Evolutionary conservation across 2,888 invertebrate species (phyloP).

Genomic region (Agonopterix heracliana): DNA sequence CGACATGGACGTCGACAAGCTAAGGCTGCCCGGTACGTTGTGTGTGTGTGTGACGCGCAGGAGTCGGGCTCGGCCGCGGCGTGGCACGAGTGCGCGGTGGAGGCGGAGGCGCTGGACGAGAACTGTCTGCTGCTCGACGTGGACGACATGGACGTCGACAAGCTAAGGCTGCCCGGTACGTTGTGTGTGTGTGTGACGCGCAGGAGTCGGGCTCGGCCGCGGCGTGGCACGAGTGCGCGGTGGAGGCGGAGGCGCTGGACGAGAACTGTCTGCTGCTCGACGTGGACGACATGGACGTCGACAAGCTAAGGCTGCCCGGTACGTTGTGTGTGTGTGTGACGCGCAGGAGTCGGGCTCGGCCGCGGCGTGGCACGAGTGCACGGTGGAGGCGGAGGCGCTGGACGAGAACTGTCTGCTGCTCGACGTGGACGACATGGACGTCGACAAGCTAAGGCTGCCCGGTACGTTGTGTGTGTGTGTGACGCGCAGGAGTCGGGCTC

Average conservation of each 20-base stretch:
- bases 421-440: constrained; percentile 42
- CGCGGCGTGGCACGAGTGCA: constrained; percentile 67
- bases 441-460: constrained; percentile 12
- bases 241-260: constrained; percentile 31
- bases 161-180: too few relatives aligned
- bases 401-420: constrained; percentile 68
- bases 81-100: constrained; percentile 51
- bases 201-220: constrained; percentile 69
- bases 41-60: constrained; percentile 21
- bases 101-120: constrained; percentile 42
- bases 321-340: not conserved
- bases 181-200: not conserved
- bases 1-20: constrained; percentile 11
- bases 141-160: constrained; percentile 29
- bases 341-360: constrained; percentile 58
- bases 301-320: constrained; percentile 14
- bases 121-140: constrained; percentile 65
- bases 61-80: constrained; percentile 69
- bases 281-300: constrained; percentile 34
- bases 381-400: constrained; percentile 17
- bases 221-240: constrained; percentile 59
- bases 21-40: too few relatives aligned
- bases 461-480: not conserved
- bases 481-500: constrained; percentile 51
- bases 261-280: constrained; percentile 66